Conservation (phyloP, 2,797 vertebrate species). For the Tragopan temminckii region DNA sequence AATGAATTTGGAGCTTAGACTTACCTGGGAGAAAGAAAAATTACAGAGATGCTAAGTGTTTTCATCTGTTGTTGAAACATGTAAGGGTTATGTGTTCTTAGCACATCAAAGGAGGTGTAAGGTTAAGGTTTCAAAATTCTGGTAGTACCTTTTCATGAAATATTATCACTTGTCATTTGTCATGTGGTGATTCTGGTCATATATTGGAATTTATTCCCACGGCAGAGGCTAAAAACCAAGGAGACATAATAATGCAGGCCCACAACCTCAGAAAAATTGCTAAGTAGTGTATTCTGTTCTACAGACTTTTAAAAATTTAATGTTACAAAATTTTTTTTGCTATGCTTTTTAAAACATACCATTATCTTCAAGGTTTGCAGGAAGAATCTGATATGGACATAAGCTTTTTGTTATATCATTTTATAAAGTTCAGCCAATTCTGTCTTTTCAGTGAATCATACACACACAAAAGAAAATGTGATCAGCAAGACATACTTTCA, state of each 20-base stretch:
- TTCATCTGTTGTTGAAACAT: not conserved
- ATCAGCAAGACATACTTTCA: not conserved
- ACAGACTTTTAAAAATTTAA: not conserved
- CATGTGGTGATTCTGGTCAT: not conserved
- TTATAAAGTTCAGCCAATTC: not conserved
- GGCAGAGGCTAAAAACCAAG: not conserved
- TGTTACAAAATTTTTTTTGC: no score
- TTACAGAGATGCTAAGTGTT: not conserved
- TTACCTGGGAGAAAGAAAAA: not conserved
- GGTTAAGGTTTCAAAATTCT: not conserved
- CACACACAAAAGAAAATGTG: not conserved
- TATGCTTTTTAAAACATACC: not conserved
- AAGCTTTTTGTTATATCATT: not conserved
- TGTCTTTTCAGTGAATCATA: not conserved
- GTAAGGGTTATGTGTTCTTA: not conserved
- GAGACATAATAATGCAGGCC: not conserved
- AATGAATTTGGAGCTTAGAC: not conserved
- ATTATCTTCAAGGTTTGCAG: not conserved
- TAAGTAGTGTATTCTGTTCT: not conserved
- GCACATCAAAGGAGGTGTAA: accelerated
- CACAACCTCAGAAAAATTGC: not conserved
- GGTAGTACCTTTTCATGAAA: not conserved
- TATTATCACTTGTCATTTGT: not conserved
- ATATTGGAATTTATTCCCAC: not conserved
- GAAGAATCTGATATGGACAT: not conserved